Conservation (phyloP, 2,888 invertebrate genomes). For the Coelinius sp. region DNA sequence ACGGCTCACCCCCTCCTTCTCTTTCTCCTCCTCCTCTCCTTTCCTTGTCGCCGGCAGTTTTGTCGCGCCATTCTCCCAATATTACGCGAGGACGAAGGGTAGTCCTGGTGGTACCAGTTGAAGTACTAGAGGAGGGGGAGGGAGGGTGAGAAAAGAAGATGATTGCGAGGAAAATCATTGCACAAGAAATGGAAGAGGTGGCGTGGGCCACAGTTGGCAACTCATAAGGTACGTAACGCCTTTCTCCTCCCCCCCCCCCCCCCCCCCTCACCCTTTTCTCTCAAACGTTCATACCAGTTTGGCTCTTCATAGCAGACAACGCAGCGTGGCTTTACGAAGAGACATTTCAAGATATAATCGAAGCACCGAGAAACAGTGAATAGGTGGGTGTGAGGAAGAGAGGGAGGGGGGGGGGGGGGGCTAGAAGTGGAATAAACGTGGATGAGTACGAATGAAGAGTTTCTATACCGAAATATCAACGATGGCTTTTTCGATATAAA, state of each 20-base stretch:
- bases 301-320: slow-evolving; percentile 39
- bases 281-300: background rate
- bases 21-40: slow-evolving; percentile 62
- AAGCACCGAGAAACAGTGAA: slow-evolving; percentile 39
- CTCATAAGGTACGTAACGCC: slow-evolving; percentile 59
- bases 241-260: slow-evolving; percentile 4
- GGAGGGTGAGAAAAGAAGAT: slow-evolving; percentile 53
- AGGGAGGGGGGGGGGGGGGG: slow-evolving; percentile 7
- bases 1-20: slow-evolving; percentile 51
- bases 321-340: slow-evolving; percentile 43
- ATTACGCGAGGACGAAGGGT: slow-evolving; percentile 65
- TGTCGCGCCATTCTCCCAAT: slow-evolving; percentile 69
- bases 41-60: slow-evolving; percentile 61
- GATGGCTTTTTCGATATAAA: slow-evolving; percentile 24
- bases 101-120: slow-evolving; percentile 47
- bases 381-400: slow-evolving; percentile 41
- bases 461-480: slow-evolving; percentile 7
- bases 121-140: slow-evolving; percentile 44
- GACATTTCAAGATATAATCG: slow-evolving; percentile 48
- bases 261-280: background rate
- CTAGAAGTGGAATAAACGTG: slow-evolving; percentile 5
- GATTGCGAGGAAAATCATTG: slow-evolving; percentile 73
- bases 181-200: slow-evolving; percentile 71
- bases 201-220: slow-evolving; percentile 65
- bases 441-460: slow-evolving; percentile 31